A percentile compares a stretch with the other conserved stretches of the same genome.
phyloP scores from a whole-genome alignment of 37 sponge, comb jelly and placozoan genomes.

The Eunapius fragilis region DNA sequence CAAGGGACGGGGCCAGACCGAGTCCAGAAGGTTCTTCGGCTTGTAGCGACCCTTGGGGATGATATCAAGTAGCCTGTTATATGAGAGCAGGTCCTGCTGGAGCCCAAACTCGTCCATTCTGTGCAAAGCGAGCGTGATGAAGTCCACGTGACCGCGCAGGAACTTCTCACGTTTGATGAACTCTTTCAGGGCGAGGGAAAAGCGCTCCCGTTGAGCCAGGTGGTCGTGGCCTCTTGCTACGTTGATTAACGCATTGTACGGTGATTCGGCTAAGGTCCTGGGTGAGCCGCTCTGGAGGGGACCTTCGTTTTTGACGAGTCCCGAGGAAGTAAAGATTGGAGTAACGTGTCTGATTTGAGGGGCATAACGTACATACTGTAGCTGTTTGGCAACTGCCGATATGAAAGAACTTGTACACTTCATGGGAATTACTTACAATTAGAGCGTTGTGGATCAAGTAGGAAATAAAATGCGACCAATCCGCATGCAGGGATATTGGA shows the following conservation, averaged over 20 bases:
- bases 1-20: constrained; percentile 83
- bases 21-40: constrained; percentile 74
- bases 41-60: constrained; percentile 83
- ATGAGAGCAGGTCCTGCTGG: constrained; percentile 70
- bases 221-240: constrained; percentile 28
- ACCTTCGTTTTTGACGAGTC: background rate
- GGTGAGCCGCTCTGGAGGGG: background rate
- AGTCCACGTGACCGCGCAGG: constrained; percentile 74
- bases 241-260: constrained; percentile 42
- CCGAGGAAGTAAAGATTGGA: background rate
- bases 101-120: constrained; percentile 84
- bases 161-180: constrained; percentile 75
- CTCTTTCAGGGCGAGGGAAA: constrained; percentile 56
- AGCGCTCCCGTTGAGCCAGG: constrained; percentile 44
- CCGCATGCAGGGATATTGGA: constrained; percentile 20
- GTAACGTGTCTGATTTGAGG: background rate
- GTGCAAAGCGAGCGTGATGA: constrained; percentile 71
- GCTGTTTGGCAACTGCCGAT: constrained; percentile 4
- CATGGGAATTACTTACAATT: constrained; percentile 17
- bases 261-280: background rate
- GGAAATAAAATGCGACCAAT: constrained; percentile 34
- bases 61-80: constrained; percentile 80
- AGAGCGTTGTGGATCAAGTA: background rate
- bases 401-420: background rate
- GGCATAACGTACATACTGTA: background rate